Percentiles rank a stretch among this genome's conserved stretches.
Evolutionary conservation across 2,113 vertebrate species (phyloP).

Genomic region (Halcyon senegalensis): DNA sequence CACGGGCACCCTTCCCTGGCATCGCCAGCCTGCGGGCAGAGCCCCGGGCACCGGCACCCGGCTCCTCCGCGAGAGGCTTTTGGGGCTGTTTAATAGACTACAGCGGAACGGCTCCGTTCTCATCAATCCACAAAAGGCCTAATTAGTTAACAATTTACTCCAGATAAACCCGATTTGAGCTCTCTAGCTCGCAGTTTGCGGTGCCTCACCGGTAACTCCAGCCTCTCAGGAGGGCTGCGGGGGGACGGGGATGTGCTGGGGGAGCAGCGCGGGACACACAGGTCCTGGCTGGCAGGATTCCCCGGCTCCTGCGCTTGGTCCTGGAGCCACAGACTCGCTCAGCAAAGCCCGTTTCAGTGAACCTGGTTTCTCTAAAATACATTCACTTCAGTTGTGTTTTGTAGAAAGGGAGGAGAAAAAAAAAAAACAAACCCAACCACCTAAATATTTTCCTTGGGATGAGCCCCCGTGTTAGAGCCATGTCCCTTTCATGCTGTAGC

Average conservation of each 20-base stretch:
- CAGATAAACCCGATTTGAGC: background rate
- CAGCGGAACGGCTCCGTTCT: background rate
- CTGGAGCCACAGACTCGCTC: background rate
- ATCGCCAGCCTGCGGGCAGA: rapidly evolving
- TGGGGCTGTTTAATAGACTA: background rate
- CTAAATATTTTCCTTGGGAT: conserved; percentile 57
- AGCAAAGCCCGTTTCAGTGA: background rate
- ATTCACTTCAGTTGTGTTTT: background rate
- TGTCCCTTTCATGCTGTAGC: conserved; percentile 23
- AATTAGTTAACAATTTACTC: background rate
- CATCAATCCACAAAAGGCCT: background rate
- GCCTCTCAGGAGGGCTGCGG: background rate
- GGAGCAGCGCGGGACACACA: rapidly evolving
- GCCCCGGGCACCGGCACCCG: background rate
- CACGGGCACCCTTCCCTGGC: rapidly evolving
- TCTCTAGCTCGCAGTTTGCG: background rate
- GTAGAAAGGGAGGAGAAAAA: background rate
- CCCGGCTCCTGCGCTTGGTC: rapidly evolving
- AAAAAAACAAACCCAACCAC: background rate
- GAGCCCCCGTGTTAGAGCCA: background rate
- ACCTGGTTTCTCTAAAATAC: background rate
- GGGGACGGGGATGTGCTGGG: background rate
- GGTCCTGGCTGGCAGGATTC: background rate
- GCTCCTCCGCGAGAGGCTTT: background rate
- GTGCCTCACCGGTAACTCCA: too few species aligned